Evolutionary conservation across 2,888 invertebrate genomes (phyloP), one percentile per base, ranked within the genome.

Genomic region (Campoletis raptor): DNA sequence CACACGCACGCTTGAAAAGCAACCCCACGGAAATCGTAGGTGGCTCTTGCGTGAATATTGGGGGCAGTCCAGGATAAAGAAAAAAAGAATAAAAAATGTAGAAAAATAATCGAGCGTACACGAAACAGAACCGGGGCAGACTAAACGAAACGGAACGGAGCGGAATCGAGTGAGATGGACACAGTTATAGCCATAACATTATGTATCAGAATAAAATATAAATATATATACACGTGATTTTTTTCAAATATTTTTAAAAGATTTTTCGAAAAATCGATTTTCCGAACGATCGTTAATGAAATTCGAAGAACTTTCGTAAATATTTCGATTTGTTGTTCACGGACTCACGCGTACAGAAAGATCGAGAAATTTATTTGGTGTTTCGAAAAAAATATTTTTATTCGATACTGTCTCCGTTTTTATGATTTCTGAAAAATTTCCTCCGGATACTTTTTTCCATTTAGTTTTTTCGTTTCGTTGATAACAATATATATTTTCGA

Each of bases 21-120:
- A 88, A 88, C 88, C 86, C 86, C 89, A 88, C 92, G 93, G 92
- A 93, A 92, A 91, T 90, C 89, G 91, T 88, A 90, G 90, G 89
- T 80, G 72, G 88, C 64, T 78, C 40, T 40, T 40, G 45, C 79
- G 57, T 66, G 74, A 77, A 45, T 24, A 52, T 48, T 36, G 54
- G 74, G 87, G 88, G 87, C 89, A 89, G 83, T 88, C 87, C 72
- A 66, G 70, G 81, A 73, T 48, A 74, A 67, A 73, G 36, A 37
- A 64, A 66, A 45, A 48, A 52, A 66, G 24, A 57, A 57, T 57
- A 8, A 45, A 70, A 70, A 45, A 45, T 30, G 42, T 18, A 64
- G 42, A 90, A 91, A 85, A 89, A 92, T 91, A 92, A 92, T 91
- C 88, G 91, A 89, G 86, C 90, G 87, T 88, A 89, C 87, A 88